Percentiles rank a stretch among this genome's conserved stretches.
Evolutionary conservation across 2,888 invertebrate species (phyloP).

Genomic region (Rotaria magnacalcarata): DNA sequence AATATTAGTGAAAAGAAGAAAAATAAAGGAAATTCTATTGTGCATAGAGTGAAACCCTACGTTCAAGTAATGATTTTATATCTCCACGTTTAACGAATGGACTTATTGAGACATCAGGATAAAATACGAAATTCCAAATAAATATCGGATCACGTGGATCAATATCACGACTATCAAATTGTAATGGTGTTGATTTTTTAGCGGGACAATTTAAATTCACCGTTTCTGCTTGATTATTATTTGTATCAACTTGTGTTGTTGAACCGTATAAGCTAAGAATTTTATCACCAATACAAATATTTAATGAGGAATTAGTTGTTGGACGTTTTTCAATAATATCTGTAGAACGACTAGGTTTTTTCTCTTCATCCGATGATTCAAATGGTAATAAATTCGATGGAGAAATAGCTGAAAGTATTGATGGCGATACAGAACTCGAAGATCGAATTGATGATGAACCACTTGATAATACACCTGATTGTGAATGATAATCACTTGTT

Average conservation of each 20-base stretch:
- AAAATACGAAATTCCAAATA: constrained; percentile 31
- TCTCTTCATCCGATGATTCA: background rate
- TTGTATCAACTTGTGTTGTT: background rate
- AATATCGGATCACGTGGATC: constrained; percentile 35
- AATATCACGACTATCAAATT: background rate
- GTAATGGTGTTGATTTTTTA: too few relatives aligned
- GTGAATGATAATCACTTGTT: constrained; percentile 29
- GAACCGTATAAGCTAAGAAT: constrained; percentile 15
- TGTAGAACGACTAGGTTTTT: background rate
- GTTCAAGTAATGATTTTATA: constrained; percentile 14
- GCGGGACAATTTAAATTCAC: background rate
- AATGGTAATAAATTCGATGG: background rate
- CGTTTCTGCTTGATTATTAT: background rate
- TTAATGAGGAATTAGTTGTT: background rate
- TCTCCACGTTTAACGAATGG: constrained; percentile 20
- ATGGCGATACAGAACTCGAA: background rate
- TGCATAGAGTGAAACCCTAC: background rate
- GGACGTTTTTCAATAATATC: background rate
- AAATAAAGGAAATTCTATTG: background rate
- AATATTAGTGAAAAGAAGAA: too few relatives aligned
- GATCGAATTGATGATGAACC: background rate
- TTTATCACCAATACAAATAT: constrained; percentile 6
- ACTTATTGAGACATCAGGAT: constrained; percentile 17
- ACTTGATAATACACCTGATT: constrained; percentile 20
- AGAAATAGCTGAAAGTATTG: background rate